Percentiles rank a stretch among this genome's conserved stretches.
Conservation (phyloP, 2,113 vertebrate genomes). For the Chaenogobius annularis region DNA sequence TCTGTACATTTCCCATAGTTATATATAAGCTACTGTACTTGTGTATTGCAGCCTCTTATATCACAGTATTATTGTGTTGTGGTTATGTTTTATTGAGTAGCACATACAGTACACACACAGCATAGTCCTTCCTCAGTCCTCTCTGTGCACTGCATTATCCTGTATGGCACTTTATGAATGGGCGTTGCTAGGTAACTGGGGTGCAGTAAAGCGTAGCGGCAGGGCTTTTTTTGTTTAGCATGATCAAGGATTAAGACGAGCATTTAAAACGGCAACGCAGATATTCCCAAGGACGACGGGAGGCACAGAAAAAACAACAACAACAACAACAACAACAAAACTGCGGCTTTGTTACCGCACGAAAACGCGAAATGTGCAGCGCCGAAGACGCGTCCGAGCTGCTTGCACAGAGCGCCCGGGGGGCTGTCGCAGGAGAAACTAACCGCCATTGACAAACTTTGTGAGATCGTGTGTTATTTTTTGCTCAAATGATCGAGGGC, state of each 20-base stretch:
- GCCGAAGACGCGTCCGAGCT: too few species aligned
- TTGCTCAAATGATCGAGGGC: too few species aligned
- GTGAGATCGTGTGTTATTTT: too few species aligned
- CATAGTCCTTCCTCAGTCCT: slow-evolving; percentile 12
- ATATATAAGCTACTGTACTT: too few species aligned
- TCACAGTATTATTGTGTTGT: background rate
- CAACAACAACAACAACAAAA: too few species aligned
- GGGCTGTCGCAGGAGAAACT: too few species aligned
- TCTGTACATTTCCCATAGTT: too few species aligned
- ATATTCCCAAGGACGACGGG: slow-evolving; percentile 5
- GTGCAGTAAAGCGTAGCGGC: slow-evolving; percentile 55
- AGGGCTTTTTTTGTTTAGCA: slow-evolving; percentile 47
- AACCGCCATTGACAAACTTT: too few species aligned
- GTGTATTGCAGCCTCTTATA: background rate
- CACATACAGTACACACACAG: background rate
- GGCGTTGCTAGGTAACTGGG: slow-evolving; percentile 72
- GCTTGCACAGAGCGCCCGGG: too few species aligned
- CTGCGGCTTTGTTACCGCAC: background rate
- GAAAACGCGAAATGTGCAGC: background rate
- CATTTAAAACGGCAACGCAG: slow-evolving; percentile 8
- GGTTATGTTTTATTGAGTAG: background rate
- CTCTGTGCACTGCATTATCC: slow-evolving; percentile 39
- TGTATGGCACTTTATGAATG: slow-evolving; percentile 71
- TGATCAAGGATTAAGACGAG: slow-evolving; percentile 57
- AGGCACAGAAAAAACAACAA: too few species aligned